phyloP scores from a whole-genome alignment of 2,797 vertebrate species.

The Phoxinus dragarum region DNA sequence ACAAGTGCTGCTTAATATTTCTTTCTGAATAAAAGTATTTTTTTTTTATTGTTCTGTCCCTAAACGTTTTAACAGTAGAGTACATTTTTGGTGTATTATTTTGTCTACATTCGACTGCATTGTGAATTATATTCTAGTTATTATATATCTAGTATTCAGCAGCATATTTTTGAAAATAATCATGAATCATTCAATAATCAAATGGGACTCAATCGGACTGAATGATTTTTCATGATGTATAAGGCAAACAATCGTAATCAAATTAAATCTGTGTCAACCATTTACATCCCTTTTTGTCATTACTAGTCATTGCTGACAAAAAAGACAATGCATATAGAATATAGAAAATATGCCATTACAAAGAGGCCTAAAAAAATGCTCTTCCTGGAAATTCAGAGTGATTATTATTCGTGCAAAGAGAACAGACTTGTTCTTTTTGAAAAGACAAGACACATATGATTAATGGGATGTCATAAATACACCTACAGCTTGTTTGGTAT shows the following conservation, averaged over 20 bases:
- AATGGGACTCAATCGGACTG: neutral
- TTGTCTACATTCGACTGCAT: neutral
- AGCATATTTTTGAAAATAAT: neutral
- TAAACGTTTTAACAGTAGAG: neutral
- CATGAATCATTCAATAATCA: neutral
- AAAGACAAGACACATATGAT: neutral
- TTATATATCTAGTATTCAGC: neutral
- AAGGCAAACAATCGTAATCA: neutral
- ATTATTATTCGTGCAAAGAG: conserved; percentile 22
- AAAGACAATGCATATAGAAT: neutral
- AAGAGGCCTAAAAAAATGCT: neutral
- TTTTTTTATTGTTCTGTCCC: neutral
- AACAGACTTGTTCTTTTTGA: conserved; percentile 20
- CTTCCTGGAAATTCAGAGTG: neutral
- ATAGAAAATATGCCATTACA: neutral
- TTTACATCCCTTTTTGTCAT: neutral
- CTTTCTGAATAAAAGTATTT: neutral
- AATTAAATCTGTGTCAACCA: neutral
- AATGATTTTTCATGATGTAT: neutral
- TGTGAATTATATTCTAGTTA: neutral
- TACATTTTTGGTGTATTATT: neutral
- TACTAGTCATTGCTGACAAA: neutral
- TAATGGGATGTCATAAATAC: conserved; percentile 18
- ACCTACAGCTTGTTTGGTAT: neutral
- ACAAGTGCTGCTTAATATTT: neutral